A percentile compares a stretch with the other conserved stretches of the same genome.
Evolutionary conservation across 1,140 invertebrate genomes (phyloP).

Genomic region (Ruditapes philippinarum): DNA sequence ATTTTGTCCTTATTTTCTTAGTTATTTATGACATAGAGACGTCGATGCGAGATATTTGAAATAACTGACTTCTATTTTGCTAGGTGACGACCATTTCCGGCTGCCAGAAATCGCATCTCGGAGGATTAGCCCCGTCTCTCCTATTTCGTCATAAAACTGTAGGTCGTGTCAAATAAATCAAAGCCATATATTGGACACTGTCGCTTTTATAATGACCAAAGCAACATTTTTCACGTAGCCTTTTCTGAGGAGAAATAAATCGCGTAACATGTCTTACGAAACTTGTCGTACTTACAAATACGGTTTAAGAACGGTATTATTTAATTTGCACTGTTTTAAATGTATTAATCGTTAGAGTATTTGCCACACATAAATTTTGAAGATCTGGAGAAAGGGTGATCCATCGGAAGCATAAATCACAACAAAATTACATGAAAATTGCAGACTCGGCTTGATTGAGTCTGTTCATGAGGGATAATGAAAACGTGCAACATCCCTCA

Average conservation of each 20-base stretch:
- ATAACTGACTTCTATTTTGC: slow-evolving; percentile 38
- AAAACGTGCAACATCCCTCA: too few relatives aligned
- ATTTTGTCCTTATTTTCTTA: slow-evolving; percentile 12
- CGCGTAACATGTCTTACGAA: neutral
- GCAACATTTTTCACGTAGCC: too few relatives aligned
- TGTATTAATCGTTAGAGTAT: too few relatives aligned
- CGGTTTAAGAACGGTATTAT: too few relatives aligned
- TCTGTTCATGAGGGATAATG: too few relatives aligned
- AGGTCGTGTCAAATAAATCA: slow-evolving; percentile 54
- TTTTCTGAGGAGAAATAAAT: neutral
- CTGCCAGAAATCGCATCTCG: slow-evolving; percentile 20
- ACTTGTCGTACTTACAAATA: too few relatives aligned
- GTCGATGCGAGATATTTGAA: slow-evolving; percentile 32
- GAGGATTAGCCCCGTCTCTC: slow-evolving; percentile 31
- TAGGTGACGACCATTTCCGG: slow-evolving; percentile 61
- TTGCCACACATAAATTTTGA: too few relatives aligned
- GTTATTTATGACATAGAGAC: slow-evolving; percentile 55
- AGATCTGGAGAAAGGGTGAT: too few relatives aligned
- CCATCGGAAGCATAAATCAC: too few relatives aligned
- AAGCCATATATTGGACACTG: slow-evolving; percentile 34
- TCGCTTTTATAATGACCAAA: slow-evolving; percentile 34
- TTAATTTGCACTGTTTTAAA: neutral
- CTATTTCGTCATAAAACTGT: slow-evolving; percentile 63
- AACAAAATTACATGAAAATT: too few relatives aligned
- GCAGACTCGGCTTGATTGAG: too few relatives aligned